These are phyloP conservation scores for Myotis brandtii DNA, from an alignment of 2,113 vertebrate species.

Conservation along the genomic window DNA sequence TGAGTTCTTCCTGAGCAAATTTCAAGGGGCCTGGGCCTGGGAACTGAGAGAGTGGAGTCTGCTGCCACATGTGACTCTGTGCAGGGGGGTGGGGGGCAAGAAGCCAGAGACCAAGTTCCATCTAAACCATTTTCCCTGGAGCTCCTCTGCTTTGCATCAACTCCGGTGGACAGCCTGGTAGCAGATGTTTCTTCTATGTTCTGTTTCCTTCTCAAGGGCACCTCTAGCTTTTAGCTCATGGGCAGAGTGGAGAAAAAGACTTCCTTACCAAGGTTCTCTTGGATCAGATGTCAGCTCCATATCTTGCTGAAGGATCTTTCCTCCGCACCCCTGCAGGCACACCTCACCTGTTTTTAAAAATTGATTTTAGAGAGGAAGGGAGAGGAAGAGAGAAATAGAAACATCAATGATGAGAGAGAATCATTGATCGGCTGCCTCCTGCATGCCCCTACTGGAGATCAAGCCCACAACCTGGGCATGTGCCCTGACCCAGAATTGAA, in stretches of 20 bases:
- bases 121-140: background rate
- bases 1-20: background rate
- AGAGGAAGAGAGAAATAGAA: too few species aligned
- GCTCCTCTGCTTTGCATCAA: background rate
- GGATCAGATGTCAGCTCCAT: background rate
- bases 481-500: too few species aligned
- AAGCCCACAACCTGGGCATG: too few species aligned
- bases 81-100: fast-evolving
- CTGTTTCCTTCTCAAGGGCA: background rate
- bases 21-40: background rate
- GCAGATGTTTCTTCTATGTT: background rate
- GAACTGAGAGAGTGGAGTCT: background rate
- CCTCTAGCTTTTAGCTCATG: background rate
- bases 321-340: fast-evolving
- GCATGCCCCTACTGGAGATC: too few species aligned
- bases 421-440: too few species aligned
- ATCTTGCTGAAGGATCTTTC: background rate
- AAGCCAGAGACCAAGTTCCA: background rate
- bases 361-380: too few species aligned
- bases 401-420: too few species aligned
- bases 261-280: background rate
- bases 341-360: too few species aligned
- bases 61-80: background rate
- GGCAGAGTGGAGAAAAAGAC: background rate
- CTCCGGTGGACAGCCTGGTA: background rate